A percentile compares a stretch with the other conserved stretches of the same genome.
Conservation (phyloP, 2,113 vertebrate genomes). For the Pipra filicauda region DNA sequence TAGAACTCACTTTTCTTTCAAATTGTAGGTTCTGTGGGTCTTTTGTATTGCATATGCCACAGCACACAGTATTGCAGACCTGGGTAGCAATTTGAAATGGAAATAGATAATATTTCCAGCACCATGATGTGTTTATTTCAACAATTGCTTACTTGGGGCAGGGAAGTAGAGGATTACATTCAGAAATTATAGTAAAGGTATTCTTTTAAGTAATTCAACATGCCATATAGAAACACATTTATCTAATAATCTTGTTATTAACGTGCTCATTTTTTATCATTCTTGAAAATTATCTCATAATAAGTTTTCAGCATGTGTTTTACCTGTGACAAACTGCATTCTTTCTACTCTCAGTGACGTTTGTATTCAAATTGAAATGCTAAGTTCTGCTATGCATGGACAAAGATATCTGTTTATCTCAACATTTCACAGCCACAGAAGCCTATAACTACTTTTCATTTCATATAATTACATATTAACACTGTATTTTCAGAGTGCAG, state of each 20-base stretch:
- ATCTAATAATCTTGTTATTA: neutral
- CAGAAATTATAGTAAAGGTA: slow-evolving; percentile 23
- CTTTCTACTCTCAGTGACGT: neutral
- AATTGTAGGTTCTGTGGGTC: neutral
- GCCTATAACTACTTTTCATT: slow-evolving; percentile 26
- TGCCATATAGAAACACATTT: slow-evolving; percentile 9
- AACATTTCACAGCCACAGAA: slow-evolving; percentile 12
- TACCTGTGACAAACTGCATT: slow-evolving; percentile 57
- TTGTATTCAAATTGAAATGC: slow-evolving; percentile 27
- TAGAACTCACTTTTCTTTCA: neutral
- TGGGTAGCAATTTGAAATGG: neutral
- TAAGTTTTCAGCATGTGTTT: slow-evolving; percentile 59
- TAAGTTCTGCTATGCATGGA: slow-evolving; percentile 63
- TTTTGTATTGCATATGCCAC: neutral
- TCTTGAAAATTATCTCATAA: slow-evolving; percentile 14
- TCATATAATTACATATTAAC: slow-evolving; percentile 28
- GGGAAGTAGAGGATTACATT: neutral
- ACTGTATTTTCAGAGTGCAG: slow-evolving; percentile 35
- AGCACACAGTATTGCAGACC: neutral
- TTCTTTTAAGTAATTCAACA: slow-evolving; percentile 8
- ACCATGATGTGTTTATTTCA: slow-evolving; percentile 17
- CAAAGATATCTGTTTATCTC: neutral
- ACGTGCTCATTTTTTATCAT: neutral
- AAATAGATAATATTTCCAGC: neutral
- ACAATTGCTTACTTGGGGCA: slow-evolving; percentile 11